Conservation (phyloP, 1,140 invertebrate genomes). For the Apocrypta bakeri region DNA sequence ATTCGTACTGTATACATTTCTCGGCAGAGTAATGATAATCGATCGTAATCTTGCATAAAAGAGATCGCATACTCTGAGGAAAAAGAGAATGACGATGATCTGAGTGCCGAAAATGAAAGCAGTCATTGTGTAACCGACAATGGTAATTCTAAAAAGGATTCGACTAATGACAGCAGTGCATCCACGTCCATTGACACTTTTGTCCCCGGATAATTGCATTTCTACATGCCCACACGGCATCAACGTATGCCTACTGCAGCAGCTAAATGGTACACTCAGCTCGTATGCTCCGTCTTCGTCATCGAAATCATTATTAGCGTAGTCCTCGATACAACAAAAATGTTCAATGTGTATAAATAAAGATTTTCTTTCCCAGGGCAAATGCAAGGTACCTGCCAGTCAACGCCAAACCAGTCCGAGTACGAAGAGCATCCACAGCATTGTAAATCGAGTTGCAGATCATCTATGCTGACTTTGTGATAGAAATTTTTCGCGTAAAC, state of each 20-base stretch:
- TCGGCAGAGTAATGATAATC: not conserved
- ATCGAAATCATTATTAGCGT: constrained; percentile 50
- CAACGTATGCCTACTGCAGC: constrained; percentile 60
- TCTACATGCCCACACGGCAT: constrained; percentile 60
- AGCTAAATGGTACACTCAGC: constrained; percentile 66
- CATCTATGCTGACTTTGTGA: constrained; percentile 63
- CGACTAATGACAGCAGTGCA: constrained; percentile 61
- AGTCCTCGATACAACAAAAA: too few species aligned
- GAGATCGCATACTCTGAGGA: constrained; percentile 58
- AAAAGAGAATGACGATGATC: constrained; percentile 57
- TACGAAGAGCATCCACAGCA: constrained; percentile 66
- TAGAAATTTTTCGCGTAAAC: constrained; percentile 58
- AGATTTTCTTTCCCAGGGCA: not conserved
- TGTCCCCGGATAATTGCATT: constrained; percentile 54
- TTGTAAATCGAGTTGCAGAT: constrained; percentile 66
- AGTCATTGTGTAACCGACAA: constrained; percentile 64
- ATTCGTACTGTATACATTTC: not conserved
- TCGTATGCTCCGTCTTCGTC: constrained; percentile 51
- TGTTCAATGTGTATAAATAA: too few species aligned
- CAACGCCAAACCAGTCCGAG: constrained; percentile 64
- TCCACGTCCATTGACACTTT: constrained; percentile 64
- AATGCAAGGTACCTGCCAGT: constrained; percentile 63
- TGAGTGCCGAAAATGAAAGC: constrained; percentile 61
- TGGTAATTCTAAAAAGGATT: constrained; percentile 61
- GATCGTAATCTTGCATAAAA: not conserved